Evolutionary conservation across 1,140 invertebrate species (phyloP).

Genomic region (Tribolium madens): DNA sequence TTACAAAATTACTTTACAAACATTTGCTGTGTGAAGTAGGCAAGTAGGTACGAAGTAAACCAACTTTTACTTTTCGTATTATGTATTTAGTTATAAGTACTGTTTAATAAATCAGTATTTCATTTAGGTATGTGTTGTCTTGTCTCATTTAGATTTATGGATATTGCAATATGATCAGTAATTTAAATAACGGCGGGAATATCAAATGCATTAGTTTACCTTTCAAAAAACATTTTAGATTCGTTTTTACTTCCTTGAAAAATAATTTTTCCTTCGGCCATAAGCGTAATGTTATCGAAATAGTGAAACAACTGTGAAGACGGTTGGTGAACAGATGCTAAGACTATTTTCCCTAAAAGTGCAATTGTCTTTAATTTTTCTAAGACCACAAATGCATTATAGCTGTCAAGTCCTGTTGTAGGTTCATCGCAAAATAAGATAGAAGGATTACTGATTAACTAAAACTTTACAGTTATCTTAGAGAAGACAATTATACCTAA

Average conservation of each 20-base stretch:
- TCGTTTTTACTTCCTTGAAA: conserved; percentile 81
- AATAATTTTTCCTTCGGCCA: conserved; percentile 83
- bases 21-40: too few relatives aligned
- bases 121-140: too few relatives aligned
- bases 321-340: conserved; percentile 90
- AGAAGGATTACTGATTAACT: conserved; percentile 81
- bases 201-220: conserved; percentile 66
- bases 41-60: too few relatives aligned
- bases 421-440: conserved; percentile 87
- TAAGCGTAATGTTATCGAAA: conserved; percentile 82
- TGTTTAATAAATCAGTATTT: too few relatives aligned
- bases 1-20: too few relatives aligned
- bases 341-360: conserved; percentile 78
- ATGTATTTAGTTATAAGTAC: too few relatives aligned
- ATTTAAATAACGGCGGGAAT: background rate
- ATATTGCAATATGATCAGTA: too few relatives aligned
- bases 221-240: conserved; percentile 74
- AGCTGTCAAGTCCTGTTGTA: conserved; percentile 87
- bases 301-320: conserved; percentile 86
- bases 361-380: conserved; percentile 76
- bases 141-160: too few relatives aligned
- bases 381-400: conserved; percentile 80
- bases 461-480: conserved; percentile 49
- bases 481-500: conserved; percentile 38
- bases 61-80: too few relatives aligned